Conservation (phyloP, 1,140 invertebrate genomes). For the Dinothrombium tinctorium region DNA sequence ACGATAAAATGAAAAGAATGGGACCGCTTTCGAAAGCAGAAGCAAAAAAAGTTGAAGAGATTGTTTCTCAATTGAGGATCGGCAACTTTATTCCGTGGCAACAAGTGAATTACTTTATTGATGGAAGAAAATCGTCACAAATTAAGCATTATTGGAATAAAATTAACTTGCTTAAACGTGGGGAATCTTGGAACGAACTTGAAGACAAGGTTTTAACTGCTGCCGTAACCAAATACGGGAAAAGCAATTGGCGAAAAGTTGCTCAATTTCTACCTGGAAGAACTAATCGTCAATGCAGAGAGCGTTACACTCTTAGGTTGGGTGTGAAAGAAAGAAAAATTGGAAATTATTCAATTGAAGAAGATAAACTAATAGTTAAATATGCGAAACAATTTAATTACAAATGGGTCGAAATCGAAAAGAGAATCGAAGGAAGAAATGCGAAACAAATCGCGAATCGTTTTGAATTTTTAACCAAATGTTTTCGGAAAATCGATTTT, state of each 20-base stretch:
- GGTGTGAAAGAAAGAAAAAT: constrained; percentile 2
- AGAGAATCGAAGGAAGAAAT: no score
- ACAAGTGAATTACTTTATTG: constrained; percentile 8
- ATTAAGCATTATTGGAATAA: constrained; percentile 9
- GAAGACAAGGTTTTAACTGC: constrained; percentile 9
- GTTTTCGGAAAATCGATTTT: no score
- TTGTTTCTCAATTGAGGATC: constrained; percentile 4
- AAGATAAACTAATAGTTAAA: no score
- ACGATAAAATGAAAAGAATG: not conserved
- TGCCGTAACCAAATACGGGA: constrained; percentile 4
- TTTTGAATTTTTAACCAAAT: no score
- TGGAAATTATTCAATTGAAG: no score
- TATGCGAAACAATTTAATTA: no score
- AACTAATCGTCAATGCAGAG: constrained; percentile 10
- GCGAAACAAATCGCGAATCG: no score
- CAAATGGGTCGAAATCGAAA: no score
- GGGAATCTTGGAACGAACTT: constrained; percentile 1
- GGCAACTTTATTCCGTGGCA: constrained; percentile 10
- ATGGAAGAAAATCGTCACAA: constrained; percentile 4
- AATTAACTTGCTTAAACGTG: not conserved
- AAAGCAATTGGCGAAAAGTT: not conserved
- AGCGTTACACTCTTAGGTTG: constrained; percentile 8
- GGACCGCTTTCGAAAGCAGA: constrained; percentile 8
- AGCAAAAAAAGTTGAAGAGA: not conserved
- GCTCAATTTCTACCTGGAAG: constrained; percentile 6